phyloP scores from a whole-genome alignment of 2,888 invertebrate species.

The Idaea biselata region DNA sequence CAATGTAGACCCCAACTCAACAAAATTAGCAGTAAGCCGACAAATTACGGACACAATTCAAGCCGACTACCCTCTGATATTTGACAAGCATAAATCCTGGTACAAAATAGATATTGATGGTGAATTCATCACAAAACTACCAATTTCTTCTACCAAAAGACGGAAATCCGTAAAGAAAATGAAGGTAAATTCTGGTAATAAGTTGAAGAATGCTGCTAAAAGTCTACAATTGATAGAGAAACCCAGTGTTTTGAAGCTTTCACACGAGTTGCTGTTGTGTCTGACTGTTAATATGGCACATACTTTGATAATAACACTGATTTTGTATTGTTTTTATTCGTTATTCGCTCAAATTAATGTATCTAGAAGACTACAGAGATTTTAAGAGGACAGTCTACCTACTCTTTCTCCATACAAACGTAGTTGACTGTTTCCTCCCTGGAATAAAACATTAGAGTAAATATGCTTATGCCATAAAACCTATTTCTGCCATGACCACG shows the following conservation, averaged over 20 bases:
- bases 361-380: background rate
- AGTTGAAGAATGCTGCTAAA: background rate
- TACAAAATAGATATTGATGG: constrained; percentile 47
- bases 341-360: background rate
- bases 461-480: no score
- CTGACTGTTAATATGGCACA: background rate
- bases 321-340: constrained; percentile 5
- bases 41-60: background rate
- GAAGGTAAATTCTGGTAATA: background rate
- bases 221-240: background rate
- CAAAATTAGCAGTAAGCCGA: background rate
- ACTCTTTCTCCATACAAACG: no score
- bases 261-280: background rate
- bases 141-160: constrained; percentile 1
- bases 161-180: background rate
- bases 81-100: constrained; percentile 49
- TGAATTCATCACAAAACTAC: constrained; percentile 34
- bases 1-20: background rate
- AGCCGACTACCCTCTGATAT: constrained; percentile 7
- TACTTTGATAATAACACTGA: background rate
- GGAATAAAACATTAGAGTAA: no score
- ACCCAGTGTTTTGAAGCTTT: background rate
- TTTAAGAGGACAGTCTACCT: no score
- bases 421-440: no score
- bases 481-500: no score